Percentiles rank a stretch among this genome's conserved stretches.
Evolutionary conservation across 2,888 invertebrate genomes (phyloP).

Genomic region (Standfussiana lucernea): DNA sequence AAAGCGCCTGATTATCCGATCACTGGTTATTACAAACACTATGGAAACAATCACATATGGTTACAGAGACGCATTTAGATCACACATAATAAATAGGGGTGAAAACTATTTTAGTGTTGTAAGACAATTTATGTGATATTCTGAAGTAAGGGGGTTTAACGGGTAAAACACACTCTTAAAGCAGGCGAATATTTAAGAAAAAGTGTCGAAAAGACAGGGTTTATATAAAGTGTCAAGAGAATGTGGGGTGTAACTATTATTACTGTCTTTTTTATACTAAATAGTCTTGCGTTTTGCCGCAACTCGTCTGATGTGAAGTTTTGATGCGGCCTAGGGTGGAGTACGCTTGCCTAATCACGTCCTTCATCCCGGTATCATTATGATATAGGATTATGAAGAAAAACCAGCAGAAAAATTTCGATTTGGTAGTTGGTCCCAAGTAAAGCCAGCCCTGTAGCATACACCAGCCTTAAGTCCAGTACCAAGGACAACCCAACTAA

Average conservation of each 20-base stretch:
- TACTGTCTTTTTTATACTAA: no score
- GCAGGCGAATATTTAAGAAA: background rate
- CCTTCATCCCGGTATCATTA: background rate
- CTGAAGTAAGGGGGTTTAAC: background rate
- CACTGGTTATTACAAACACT: constrained; percentile 10
- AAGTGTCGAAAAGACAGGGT: background rate
- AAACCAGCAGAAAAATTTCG: no score
- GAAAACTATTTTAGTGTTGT: background rate
- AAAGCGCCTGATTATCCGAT: no score
- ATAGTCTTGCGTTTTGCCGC: no score
- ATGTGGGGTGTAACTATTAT: background rate
- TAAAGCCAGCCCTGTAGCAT: constrained; percentile 35
- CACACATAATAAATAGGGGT: no score
- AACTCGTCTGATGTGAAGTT: no score
- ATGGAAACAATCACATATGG: constrained; percentile 9
- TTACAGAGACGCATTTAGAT: constrained; percentile 28
- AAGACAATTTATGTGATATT: background rate
- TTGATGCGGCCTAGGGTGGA: no score
- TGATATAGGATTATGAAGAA: background rate
- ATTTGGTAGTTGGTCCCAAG: background rate
- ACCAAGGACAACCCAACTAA: constrained; percentile 60
- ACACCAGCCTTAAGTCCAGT: constrained; percentile 25
- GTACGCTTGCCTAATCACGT: no score
- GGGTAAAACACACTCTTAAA: background rate
- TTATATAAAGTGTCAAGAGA: background rate